phyloP scores from a whole-genome alignment of 2,113 vertebrate genomes.

The Cephalopterus ornatus region DNA sequence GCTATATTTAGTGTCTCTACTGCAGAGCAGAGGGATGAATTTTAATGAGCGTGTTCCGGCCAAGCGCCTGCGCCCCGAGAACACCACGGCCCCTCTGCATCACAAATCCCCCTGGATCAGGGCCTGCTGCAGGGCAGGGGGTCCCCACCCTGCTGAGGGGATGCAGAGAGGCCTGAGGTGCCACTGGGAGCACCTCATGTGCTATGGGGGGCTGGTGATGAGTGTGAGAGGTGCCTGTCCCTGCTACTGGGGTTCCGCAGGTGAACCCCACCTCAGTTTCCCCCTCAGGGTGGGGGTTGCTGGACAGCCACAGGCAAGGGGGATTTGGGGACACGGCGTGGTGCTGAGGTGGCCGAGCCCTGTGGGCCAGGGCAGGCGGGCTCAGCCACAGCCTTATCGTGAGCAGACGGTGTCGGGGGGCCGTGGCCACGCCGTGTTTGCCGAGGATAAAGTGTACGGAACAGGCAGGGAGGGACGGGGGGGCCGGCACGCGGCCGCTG shows the following conservation, averaged over 20 bases:
- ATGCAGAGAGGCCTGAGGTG: background rate
- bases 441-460: constrained; percentile 68
- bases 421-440: constrained; percentile 42
- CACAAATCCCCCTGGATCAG: background rate
- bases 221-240: background rate
- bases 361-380: background rate
- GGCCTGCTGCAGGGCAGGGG: background rate
- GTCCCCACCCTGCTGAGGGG: no score
- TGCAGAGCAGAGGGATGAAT: background rate
- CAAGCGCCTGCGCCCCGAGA: background rate
- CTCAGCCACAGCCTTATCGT: constrained; percentile 33
- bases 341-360: background rate
- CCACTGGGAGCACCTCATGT: fast-evolving
- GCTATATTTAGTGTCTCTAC: background rate
- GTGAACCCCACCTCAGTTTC: background rate
- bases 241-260: fast-evolving
- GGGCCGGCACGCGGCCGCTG: background rate
- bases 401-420: constrained; percentile 37
- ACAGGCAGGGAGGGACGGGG: background rate
- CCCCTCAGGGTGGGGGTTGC: background rate
- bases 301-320: background rate
- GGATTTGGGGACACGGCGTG: background rate
- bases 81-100: background rate
- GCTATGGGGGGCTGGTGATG: fast-evolving
- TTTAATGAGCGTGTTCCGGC: background rate